Conservation (phyloP, 2,797 vertebrate genomes). For the Hydrocynus forskahlii region DNA sequence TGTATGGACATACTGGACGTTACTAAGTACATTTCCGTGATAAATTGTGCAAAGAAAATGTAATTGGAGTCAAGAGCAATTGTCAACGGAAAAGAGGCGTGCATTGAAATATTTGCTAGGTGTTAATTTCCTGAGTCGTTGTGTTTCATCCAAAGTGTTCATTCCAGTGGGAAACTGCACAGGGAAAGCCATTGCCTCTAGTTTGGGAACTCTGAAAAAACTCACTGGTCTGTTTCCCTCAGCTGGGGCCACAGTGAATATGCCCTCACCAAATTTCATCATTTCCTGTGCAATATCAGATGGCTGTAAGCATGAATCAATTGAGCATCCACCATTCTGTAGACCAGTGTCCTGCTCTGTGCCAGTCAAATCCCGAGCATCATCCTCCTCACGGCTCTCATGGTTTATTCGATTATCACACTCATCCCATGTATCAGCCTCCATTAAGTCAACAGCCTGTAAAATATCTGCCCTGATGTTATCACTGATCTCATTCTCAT, state of each 20-base stretch:
- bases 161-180: constrained; percentile 39
- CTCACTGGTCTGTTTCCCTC: constrained; percentile 36
- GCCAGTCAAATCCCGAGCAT: too few species aligned
- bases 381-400: too few species aligned
- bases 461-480: too few species aligned
- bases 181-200: constrained; percentile 41
- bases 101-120: constrained; percentile 45
- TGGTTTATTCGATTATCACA: too few species aligned
- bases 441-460: too few species aligned
- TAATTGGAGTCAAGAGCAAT: constrained; percentile 3
- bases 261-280: neutral
- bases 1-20: constrained; percentile 40
- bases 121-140: neutral
- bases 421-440: too few species aligned
- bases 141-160: constrained; percentile 31
- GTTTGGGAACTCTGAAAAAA: constrained; percentile 25
- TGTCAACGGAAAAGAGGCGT: constrained; percentile 26
- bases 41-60: constrained; percentile 38
- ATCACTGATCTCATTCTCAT: too few species aligned
- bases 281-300: neutral
- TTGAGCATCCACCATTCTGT: too few species aligned
- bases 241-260: constrained; percentile 24
- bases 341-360: too few species aligned
- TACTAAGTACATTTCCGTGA: constrained; percentile 23
- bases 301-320: constrained; percentile 40